Percentiles rank a stretch among this genome's conserved stretches.
These are phyloP conservation scores for Australoheros facetus DNA, from an alignment of 2,797 vertebrate genomes.

Conservation along the genomic window DNA sequence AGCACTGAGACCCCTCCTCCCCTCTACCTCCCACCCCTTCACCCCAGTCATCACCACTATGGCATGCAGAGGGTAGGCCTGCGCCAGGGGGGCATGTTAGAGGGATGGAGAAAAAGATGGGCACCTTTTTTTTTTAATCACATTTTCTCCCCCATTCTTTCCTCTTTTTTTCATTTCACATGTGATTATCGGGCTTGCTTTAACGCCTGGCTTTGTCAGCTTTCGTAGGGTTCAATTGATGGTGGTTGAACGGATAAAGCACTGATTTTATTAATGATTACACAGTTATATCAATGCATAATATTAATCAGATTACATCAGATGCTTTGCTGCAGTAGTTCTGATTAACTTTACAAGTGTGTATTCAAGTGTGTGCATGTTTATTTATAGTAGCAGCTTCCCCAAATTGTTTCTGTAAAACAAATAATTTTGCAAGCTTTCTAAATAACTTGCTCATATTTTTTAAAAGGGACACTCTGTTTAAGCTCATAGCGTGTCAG, in stretches of 20 bases:
- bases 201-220: conserved; percentile 1
- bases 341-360: background rate
- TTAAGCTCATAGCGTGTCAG: background rate
- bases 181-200: conserved; percentile 22
- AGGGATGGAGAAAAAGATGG: background rate
- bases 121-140: background rate
- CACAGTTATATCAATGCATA: too few species aligned
- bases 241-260: background rate
- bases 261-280: background rate
- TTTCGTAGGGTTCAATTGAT: conserved; percentile 24
- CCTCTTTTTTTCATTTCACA: background rate
- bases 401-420: background rate
- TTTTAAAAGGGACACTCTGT: too few species aligned
- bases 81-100: background rate
- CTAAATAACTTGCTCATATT: too few species aligned
- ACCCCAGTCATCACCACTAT: conserved; percentile 85
- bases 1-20: conserved; percentile 97
- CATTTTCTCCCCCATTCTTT: background rate
- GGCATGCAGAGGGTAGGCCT: conserved; percentile 94
- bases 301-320: too few species aligned
- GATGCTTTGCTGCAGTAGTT: background rate
- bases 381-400: background rate
- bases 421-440: too few species aligned
- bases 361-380: background rate
- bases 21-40: conserved; percentile 88